A percentile compares a stretch with the other conserved stretches of the same genome.
Conservation (phyloP, 1,140 invertebrate species). For the Ostrea edulis region DNA sequence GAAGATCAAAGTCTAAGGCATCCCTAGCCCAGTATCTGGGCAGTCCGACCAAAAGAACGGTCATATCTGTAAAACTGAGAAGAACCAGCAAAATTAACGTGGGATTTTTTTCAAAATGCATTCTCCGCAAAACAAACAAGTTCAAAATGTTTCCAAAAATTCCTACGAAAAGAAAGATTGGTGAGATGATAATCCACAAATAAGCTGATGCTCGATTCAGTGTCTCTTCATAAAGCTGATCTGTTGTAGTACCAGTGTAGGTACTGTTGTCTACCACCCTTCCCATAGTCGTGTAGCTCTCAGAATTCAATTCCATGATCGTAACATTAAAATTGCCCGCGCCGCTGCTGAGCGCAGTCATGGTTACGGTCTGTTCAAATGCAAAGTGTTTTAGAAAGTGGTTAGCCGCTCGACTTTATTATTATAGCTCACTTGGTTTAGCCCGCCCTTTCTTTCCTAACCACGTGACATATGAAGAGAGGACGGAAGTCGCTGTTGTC, state of each 20-base stretch:
- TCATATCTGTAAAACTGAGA: slow-evolving; percentile 53
- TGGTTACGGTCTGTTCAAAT: background rate
- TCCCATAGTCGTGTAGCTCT: background rate
- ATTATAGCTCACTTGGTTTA: background rate
- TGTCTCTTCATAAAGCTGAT: background rate
- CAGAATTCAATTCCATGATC: background rate
- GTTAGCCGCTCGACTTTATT: background rate
- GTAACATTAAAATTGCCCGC: background rate
- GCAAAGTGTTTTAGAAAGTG: background rate
- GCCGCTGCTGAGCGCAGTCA: background rate
- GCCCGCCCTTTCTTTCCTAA: slow-evolving; percentile 10
- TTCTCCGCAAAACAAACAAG: slow-evolving; percentile 40
- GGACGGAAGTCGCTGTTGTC: slow-evolving; percentile 7
- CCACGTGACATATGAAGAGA: background rate
- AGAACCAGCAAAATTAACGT: slow-evolving; percentile 42
- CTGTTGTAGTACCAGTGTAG: background rate
- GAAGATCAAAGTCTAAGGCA: slow-evolving; percentile 49
- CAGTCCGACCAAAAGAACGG: slow-evolving; percentile 48
- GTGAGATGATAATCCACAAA: slow-evolving; percentile 52
- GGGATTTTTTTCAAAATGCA: slow-evolving; percentile 43
- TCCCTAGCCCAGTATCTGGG: slow-evolving; percentile 41
- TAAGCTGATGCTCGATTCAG: slow-evolving; percentile 7
- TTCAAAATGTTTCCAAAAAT: slow-evolving; percentile 54
- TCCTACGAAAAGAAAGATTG: slow-evolving; percentile 55
- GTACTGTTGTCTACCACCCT: background rate